These are phyloP conservation scores for Trypoxylon attenuatum DNA, from an alignment of 2,888 invertebrate genomes.

Conservation along the genomic window DNA sequence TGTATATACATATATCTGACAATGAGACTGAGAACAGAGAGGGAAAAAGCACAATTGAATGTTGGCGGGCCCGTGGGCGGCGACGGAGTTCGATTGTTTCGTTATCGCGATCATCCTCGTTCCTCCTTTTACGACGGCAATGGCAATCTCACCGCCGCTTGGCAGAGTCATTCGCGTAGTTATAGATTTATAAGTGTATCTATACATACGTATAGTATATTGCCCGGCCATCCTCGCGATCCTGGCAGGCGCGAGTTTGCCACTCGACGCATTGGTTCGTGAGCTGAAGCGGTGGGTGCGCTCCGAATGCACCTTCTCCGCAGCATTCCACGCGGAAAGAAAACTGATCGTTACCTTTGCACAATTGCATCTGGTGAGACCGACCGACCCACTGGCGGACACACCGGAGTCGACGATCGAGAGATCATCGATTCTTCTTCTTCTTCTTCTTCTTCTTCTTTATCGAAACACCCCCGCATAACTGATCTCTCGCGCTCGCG, in stretches of 20 bases:
- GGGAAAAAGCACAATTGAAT: conserved; percentile 62
- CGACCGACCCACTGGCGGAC: conserved; percentile 43
- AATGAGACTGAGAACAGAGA: conserved; percentile 17
- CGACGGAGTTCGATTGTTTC: conserved; percentile 69
- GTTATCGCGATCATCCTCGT: conserved; percentile 70
- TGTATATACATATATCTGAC: neutral
- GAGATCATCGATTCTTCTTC: conserved; percentile 51
- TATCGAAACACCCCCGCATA: conserved; percentile 46
- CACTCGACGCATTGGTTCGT: conserved; percentile 44
- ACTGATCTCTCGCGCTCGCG: neutral
- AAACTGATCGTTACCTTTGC: conserved; percentile 66
- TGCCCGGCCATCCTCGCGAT: too few species aligned
- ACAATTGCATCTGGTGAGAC: conserved; percentile 63
- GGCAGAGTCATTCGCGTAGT: conserved; percentile 34
- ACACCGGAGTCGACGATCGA: conserved; percentile 45
- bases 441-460: conserved; percentile 37
- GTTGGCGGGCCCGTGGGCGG: conserved; percentile 62
- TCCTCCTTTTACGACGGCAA: conserved; percentile 53
- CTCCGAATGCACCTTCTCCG: conserved; percentile 66
- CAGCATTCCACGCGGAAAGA: conserved; percentile 61
- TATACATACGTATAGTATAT: too few species aligned
- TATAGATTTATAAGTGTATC: conserved; percentile 43
- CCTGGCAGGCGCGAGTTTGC: conserved; percentile 48
- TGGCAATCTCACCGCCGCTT: conserved; percentile 51
- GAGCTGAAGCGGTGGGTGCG: conserved; percentile 60